Conservation (phyloP, 1,140 invertebrate genomes). For the Drosophila watanabei region DNA sequence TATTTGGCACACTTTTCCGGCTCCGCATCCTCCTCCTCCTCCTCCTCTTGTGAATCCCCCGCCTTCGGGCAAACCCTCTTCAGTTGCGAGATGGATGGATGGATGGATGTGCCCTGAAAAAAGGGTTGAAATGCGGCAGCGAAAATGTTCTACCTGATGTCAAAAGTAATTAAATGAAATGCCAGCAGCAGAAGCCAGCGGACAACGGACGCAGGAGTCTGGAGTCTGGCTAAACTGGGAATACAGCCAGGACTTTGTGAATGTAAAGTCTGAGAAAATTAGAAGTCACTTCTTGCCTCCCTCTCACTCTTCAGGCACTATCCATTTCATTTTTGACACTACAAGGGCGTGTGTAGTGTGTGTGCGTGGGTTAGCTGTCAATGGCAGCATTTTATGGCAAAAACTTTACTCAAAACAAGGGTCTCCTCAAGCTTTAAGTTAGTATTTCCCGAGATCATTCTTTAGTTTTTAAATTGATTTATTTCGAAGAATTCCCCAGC, state of each 20-base stretch:
- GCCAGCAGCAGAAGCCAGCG: slow-evolving; percentile 61
- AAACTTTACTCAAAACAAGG: neutral
- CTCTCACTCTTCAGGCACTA: neutral
- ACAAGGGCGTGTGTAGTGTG: neutral
- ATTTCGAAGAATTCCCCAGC: neutral
- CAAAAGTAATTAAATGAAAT: slow-evolving; percentile 81
- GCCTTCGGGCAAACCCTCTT: slow-evolving; percentile 24
- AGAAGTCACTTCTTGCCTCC: neutral
- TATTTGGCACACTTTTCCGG: slow-evolving; percentile 77
- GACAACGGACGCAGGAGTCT: slow-evolving; percentile 5
- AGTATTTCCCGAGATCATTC: neutral
- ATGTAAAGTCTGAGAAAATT: slow-evolving; percentile 9
- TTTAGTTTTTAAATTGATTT: neutral
- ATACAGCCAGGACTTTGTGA: neutral
- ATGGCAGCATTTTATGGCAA: neutral
- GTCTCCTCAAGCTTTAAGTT: neutral
- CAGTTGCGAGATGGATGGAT: neutral
- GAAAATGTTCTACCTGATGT: slow-evolving; percentile 76
- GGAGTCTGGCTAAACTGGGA: neutral
- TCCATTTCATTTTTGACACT: slow-evolving; percentile 9
- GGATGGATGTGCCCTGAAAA: slow-evolving; percentile 7
- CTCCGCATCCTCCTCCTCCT: neutral
- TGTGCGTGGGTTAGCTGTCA: slow-evolving; percentile 1
- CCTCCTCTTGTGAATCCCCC: neutral
- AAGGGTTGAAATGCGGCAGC: slow-evolving; percentile 51